Conservation (phyloP, 35 echinoderm and acorn worm species). For the Strongylocentrotus purpuratus region DNA sequence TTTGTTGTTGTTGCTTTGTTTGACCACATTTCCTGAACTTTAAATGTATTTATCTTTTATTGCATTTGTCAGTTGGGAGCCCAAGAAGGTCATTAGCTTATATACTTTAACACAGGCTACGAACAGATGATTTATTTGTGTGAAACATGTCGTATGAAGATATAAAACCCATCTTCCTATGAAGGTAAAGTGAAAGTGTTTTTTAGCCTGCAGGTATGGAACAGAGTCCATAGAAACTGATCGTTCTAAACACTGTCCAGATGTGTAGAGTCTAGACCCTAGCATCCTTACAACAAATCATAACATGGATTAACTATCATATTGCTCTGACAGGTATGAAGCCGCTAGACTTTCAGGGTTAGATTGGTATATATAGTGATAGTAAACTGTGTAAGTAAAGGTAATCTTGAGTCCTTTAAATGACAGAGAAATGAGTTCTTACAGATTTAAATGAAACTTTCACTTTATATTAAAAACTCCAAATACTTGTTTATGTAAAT, state of each 20-base stretch:
- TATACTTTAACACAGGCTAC: no score
- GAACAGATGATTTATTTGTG: no score
- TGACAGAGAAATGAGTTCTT: background rate
- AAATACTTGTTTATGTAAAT: no score
- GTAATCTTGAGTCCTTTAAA: background rate
- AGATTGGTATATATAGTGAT: background rate
- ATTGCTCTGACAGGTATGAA: background rate
- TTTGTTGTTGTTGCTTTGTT: no score
- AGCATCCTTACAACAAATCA: background rate
- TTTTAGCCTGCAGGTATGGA: background rate
- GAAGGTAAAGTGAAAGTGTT: background rate
- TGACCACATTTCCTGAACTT: no score
- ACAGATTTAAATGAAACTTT: no score
- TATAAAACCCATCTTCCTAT: background rate
- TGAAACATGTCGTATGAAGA: background rate
- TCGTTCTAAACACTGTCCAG: background rate
- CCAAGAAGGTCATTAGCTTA: no score
- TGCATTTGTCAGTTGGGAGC: no score
- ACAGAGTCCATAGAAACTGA: background rate
- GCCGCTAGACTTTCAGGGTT: no score
- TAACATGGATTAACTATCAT: background rate
- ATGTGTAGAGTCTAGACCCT: background rate
- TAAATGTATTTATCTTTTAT: no score
- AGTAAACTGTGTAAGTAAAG: background rate
- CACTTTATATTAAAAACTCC: no score